Conservation (phyloP, 2,113 vertebrate genomes). For the Saccopteryx bilineata region DNA sequence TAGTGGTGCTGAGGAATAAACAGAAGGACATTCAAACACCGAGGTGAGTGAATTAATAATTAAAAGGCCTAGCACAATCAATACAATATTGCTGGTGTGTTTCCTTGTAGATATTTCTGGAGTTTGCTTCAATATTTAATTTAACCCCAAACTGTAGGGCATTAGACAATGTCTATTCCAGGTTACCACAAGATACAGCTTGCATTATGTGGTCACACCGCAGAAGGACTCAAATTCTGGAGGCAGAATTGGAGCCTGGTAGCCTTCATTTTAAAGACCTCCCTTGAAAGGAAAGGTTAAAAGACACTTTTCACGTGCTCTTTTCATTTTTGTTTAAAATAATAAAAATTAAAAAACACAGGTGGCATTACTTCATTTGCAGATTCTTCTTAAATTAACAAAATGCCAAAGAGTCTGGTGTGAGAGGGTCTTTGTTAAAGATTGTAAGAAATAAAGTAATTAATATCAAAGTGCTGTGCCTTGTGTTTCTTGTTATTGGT, state of each 20-base stretch:
- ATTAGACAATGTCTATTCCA: slow-evolving; percentile 32
- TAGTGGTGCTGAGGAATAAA: background rate
- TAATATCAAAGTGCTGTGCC: accelerated
- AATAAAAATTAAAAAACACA: background rate
- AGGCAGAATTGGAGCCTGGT: background rate
- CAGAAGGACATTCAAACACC: background rate
- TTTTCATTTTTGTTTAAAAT: background rate
- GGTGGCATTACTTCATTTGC: background rate
- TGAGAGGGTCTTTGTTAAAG: background rate
- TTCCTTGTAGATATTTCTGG: slow-evolving; percentile 81
- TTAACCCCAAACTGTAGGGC: slow-evolving; percentile 50
- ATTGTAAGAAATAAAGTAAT: background rate
- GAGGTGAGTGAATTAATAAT: slow-evolving; percentile 64
- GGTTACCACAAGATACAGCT: background rate
- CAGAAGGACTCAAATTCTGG: background rate
- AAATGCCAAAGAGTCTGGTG: background rate
- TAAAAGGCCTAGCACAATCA: slow-evolving; percentile 55
- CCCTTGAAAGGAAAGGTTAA: background rate
- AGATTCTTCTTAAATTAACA: background rate
- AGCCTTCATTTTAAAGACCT: background rate
- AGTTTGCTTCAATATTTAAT: slow-evolving; percentile 84
- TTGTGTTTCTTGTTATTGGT: background rate
- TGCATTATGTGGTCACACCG: background rate
- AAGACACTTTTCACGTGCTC: background rate
- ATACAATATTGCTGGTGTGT: slow-evolving; percentile 26